Base-by-base conservation (phyloP, 1,140 invertebrate genomes). In the Leguminivora glycinivorella region DNA sequence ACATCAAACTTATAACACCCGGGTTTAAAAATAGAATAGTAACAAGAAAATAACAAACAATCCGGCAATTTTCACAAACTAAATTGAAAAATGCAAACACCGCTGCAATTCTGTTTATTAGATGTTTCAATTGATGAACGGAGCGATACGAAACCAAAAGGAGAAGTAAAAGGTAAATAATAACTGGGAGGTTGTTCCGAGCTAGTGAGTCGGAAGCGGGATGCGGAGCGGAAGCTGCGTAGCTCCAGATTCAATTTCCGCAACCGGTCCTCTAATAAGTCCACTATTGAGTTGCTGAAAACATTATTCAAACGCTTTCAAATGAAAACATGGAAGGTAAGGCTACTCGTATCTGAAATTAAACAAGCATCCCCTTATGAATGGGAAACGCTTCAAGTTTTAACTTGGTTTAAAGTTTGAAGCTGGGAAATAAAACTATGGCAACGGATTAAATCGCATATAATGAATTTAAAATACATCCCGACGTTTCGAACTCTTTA, bases 201-300 rank as follows among this genome's bases (percentile, higher is more conserved):
- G 75, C 71, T 69, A 79, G 80, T 72, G 77, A 78, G 72, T 72
- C 82, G 81, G 83, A 84, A 82, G 74, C 78, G 73, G 78, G 72
- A 75, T 73, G 79, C 58, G 83, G 78, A 75, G 79, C 84, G 82
- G 86, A 86, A 87, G 85, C 83, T 87, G 86, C 87, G 84, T 88
- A 85, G 83, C 83, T 86, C 73, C 84, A 87, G 85, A 88, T 88
- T 88, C 84, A 88, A 90, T 90, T 88, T 90, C 84, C 87, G 85
- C 70, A 79, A 73, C 79, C 84, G 81, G 81, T 76, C 77, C 80
- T 80, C 81, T 88, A 86, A 88, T 87, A 89, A 86, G 82, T 81
- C 76, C 76, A 79, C 82, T 80, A 88, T 88, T 88, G 81, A 87
- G 67, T 52, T 69, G 70, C 72, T 81, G 70, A 75, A 75, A 74